Evolutionary conservation across 2,888 invertebrate genomes (phyloP), one percentile per base, ranked within the genome.

Genomic region (Melieria crassipennis): DNA sequence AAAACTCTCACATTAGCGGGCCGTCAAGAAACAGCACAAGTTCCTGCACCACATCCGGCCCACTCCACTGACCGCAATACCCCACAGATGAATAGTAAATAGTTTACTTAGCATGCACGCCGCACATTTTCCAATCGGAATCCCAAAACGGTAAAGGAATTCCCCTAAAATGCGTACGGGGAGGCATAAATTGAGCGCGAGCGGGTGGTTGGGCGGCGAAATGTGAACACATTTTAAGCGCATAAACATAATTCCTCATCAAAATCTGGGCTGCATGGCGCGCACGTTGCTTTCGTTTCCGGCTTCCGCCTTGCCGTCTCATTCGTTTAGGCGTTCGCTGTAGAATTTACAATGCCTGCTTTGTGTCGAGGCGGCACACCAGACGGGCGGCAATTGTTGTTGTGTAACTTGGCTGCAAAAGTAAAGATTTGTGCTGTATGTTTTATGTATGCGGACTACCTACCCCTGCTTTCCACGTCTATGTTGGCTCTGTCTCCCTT

Each of bases 181-280:
- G 50, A 30, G 4, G 42, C 30, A 45, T 46, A 30, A 30, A 30
- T 30, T 30, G 6, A 47, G 46, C 62, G 9, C 2, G 47, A 46
- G n/a, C 10, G 45, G 47, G 46, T 61, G 46, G 47, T 57, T 16
- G 16, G 16, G 7, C 30, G 57, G 47, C 47, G 42, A 67, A 46
- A 58, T 47, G n/a, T 43, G 13, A 42, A 13, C 30, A 48, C 43
- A 43, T n/a, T 16, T 56, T 57, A n/a, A 69, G 30, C 46, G 52
- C 58, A 50, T 60, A 58, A 45, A 58, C 58, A 65, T 52, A 70
- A 70, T 70, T 70, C 47, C 13, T 65, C 52, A 70, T 45, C 55
- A 47, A 65, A 65, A 43, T 58, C 16, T 61, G 10, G 13, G 47
- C 30, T 47, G 5, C 13, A 5, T 10, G 10, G 50, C 55, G 9